phyloP scores from a whole-genome alignment of 2,888 invertebrate species.

The Scaptomyza parva region DNA sequence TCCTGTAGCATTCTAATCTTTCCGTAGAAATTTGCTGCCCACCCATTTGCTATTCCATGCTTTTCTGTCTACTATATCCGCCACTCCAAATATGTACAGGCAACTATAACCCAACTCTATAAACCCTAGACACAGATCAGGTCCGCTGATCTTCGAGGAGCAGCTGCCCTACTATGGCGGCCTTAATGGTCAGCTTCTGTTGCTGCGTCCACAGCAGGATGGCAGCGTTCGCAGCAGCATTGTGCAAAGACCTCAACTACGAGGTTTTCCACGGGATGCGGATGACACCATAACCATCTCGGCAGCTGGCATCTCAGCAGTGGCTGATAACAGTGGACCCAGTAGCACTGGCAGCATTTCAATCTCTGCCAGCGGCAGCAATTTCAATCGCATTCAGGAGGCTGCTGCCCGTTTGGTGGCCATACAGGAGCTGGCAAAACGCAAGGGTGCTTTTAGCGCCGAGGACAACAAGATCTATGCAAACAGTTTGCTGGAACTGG shows the following conservation, averaged over 20 bases:
- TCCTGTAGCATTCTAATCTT: constrained; percentile 34
- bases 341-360: constrained; percentile 27
- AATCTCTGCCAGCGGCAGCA: constrained; percentile 75
- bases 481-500: constrained; percentile 86
- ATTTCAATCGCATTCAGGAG: constrained; percentile 87
- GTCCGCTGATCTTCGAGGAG: constrained; percentile 68
- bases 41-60: constrained; percentile 28
- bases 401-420: constrained; percentile 87
- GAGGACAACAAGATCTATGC: constrained; percentile 87
- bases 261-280: constrained; percentile 46
- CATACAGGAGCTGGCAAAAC: constrained; percentile 87
- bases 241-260: constrained; percentile 43
- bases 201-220: constrained; percentile 65
- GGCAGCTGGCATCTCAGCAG: constrained; percentile 78
- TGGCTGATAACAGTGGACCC: constrained; percentile 36
- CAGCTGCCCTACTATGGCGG: constrained; percentile 89
- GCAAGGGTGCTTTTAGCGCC: constrained; percentile 86
- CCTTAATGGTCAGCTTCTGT: constrained; percentile 88
- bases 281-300: constrained; percentile 85
- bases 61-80: constrained; percentile 33
- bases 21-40: constrained; percentile 33
- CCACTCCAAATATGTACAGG: constrained; percentile 46
- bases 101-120: constrained; percentile 57
- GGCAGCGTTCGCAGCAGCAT: constrained; percentile 58
- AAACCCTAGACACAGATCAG: constrained; percentile 55